phyloP scores from a whole-genome alignment of 2,797 vertebrate genomes.

The Leuciscus waleckii region DNA sequence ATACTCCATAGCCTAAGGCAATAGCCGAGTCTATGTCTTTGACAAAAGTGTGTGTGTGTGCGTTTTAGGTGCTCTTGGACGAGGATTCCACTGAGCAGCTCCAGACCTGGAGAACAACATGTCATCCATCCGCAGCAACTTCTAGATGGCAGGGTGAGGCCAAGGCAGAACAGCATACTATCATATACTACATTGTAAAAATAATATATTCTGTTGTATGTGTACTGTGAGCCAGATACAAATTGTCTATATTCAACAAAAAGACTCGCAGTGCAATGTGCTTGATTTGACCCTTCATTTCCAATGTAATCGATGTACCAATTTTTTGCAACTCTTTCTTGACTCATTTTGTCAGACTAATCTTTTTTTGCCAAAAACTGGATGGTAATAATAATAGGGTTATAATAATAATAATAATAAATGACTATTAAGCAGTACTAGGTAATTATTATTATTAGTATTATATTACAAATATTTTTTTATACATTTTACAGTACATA shows the following conservation, averaged over 20 bases:
- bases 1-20: neutral
- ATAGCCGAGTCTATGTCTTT: neutral
- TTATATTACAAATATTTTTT: neutral
- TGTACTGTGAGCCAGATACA: neutral
- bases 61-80: conserved; percentile 63
- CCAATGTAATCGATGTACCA: neutral
- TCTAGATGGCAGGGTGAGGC: conserved; percentile 78
- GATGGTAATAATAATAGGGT: too few species aligned
- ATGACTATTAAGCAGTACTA: neutral
- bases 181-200: neutral
- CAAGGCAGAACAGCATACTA: neutral
- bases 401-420: neutral
- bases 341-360: neutral
- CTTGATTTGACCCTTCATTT: neutral
- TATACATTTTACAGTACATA: neutral
- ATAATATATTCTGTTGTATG: neutral
- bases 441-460: neutral
- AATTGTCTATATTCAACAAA: neutral
- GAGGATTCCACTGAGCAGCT: conserved; percentile 66
- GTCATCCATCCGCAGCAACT: conserved; percentile 78
- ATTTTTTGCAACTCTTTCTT: neutral
- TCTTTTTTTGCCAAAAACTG: neutral
- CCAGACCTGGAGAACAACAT: conserved; percentile 74
- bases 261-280: neutral
- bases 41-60: conserved; percentile 10